Evolutionary conservation across 2,113 vertebrate species (phyloP).

Genomic region (Caracal caracal): DNA sequence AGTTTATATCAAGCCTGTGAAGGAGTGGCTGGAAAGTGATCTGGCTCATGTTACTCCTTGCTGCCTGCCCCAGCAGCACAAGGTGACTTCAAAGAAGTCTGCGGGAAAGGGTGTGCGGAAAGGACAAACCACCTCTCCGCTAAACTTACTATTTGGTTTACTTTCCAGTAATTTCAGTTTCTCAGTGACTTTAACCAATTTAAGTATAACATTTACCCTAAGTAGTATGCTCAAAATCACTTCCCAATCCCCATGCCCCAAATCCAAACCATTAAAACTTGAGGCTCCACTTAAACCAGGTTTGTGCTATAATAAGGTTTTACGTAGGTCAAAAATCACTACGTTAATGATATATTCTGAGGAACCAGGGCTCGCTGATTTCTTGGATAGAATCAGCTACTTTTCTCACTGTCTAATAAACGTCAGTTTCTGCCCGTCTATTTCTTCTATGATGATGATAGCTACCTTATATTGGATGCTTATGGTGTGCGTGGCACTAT

Average conservation of each 20-base stretch:
- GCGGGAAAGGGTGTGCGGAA: background rate
- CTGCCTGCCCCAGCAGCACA: background rate
- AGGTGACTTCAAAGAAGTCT: background rate
- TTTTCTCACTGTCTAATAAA: background rate
- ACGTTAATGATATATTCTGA: background rate
- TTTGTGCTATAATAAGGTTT: background rate
- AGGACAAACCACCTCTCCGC: background rate
- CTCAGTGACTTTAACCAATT: background rate
- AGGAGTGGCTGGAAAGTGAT: conserved; percentile 75
- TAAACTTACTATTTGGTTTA: background rate
- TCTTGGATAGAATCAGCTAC: background rate
- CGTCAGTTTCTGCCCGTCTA: background rate
- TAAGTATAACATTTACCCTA: background rate
- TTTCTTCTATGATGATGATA: background rate
- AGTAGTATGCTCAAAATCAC: background rate
- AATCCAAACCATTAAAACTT: background rate
- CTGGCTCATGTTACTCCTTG: conserved; percentile 63
- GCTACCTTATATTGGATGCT: background rate
- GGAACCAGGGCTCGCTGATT: background rate
- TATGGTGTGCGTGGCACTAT: background rate
- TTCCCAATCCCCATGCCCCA: background rate
- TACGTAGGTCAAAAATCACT: background rate
- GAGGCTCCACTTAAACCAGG: background rate
- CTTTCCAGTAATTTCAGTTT: background rate
- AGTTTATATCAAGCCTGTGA: conserved; percentile 74